phyloP scores from a whole-genome alignment of 2,888 invertebrate species.

The Zaprionus lineosus region DNA sequence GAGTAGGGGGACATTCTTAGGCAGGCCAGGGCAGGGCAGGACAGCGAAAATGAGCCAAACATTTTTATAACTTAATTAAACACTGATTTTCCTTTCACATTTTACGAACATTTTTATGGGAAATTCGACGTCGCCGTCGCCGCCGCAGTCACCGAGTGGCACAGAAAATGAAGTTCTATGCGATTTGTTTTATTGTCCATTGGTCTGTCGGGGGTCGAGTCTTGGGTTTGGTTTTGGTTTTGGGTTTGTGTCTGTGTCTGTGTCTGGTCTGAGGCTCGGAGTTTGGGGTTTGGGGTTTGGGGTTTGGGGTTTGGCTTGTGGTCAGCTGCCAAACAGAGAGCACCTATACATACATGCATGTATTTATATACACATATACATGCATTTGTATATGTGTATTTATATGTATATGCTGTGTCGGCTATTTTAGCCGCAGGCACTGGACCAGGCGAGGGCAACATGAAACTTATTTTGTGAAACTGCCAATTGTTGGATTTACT shows the following conservation, averaged over 20 bases:
- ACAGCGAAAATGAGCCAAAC: slow-evolving; percentile 47
- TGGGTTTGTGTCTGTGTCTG: too few species aligned
- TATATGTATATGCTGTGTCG: slow-evolving; percentile 55
- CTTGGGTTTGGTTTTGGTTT: slow-evolving; percentile 10
- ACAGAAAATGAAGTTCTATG: slow-evolving; percentile 58
- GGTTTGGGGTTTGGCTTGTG: slow-evolving; percentile 37
- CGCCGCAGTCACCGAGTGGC: slow-evolving; percentile 27
- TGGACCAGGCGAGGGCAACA: too few species aligned
- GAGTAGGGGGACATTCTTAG: too few species aligned
- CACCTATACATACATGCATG: slow-evolving; percentile 41
- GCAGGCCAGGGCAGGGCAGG: too few species aligned
- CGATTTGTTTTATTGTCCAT: slow-evolving; percentile 73
- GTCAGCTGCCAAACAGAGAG: slow-evolving; percentile 59
- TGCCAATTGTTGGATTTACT: slow-evolving; percentile 64
- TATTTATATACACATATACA: too few species aligned
- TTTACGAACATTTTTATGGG: slow-evolving; percentile 42
- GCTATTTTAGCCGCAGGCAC: slow-evolving; percentile 48
- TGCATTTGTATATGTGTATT: slow-evolving; percentile 5
- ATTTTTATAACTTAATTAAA: slow-evolving; percentile 78
- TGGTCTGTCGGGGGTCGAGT: slow-evolving; percentile 9
- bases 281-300: slow-evolving; percentile 13
- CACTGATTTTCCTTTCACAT: slow-evolving; percentile 60
- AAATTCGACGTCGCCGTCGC: background rate
- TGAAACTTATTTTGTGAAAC: slow-evolving; percentile 66
- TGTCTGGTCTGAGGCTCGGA: too few species aligned